A percentile compares a stretch with the other conserved stretches of the same genome.
Conservation (phyloP, 1,140 invertebrate species). For the Platyura marginata region DNA sequence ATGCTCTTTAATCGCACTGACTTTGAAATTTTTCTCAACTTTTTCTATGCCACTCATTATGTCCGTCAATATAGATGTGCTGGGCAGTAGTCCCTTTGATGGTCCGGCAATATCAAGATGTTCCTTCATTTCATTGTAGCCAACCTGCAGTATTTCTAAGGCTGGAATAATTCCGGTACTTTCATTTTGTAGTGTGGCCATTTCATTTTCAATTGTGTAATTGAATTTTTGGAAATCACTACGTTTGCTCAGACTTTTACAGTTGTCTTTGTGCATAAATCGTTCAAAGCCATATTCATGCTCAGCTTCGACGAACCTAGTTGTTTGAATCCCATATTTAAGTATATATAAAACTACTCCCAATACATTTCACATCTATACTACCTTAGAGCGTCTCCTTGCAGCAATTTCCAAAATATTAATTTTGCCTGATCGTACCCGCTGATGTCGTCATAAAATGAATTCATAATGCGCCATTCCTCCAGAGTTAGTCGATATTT, state of each 20-base stretch:
- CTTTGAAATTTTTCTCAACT: neutral
- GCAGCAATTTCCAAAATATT: neutral
- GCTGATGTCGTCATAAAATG: neutral
- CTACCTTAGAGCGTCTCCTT: neutral
- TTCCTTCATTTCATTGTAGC: conserved; percentile 1
- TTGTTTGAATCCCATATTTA: no score
- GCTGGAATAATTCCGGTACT: neutral
- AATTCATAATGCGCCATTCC: neutral
- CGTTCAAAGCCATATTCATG: neutral
- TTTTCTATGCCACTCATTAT: neutral
- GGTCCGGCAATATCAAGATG: neutral
- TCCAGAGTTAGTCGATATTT: neutral
- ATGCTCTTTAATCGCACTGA: neutral
- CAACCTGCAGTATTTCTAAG: neutral
- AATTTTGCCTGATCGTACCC: neutral
- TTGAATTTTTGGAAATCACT: neutral
- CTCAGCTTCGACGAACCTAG: neutral
- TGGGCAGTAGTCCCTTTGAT: neutral
- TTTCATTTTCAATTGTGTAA: neutral
- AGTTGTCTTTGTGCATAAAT: neutral
- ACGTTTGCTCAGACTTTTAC: neutral
- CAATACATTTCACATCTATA: no score
- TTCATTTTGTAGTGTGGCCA: neutral
- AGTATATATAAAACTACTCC: no score
- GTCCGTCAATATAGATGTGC: neutral